Evolutionary conservation across 2,113 vertebrate genomes (phyloP), one percentile per base, ranked within the genome.

Genomic region (Pseudorectes ferrugineus): DNA sequence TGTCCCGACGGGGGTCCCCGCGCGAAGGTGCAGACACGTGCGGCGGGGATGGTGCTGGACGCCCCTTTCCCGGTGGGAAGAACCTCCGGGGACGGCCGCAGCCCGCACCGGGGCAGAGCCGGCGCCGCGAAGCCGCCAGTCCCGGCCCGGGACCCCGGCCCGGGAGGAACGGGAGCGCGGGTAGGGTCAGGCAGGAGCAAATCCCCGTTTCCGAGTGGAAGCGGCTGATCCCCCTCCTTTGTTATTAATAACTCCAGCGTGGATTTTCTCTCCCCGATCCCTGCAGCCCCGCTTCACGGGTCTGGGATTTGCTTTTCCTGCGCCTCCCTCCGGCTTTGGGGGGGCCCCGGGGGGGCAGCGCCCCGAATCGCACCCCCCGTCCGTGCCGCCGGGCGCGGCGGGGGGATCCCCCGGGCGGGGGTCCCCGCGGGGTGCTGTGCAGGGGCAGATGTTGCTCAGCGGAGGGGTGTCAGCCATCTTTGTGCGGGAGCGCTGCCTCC

Each of bases 381-480:
- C 36, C 21, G 36, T 65, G 58, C 51, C 7, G 65, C 40, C 45
- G 31, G 49, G 35, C 15, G 29, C 51, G 20, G 70, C 4, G 35
- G 61, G 61, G 73, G 77, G 31, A 43, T 68, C 70, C 98, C 98
- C 98, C 98, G 98, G 98, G 97, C 98, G 97, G 96, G 97, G 98
- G 98, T 98, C 98, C 98, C 96, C 96, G 92, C 96, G 97, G 97
- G 97, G 98, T 98, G 97, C 96, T 90, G 98, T 98, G 98, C 98
- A 96, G 97, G 98, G 99, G 98, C 99, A 99, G 99, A 99, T 98
- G 98, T 98, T 98, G 95, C 97, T 96, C 88, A 85, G 92, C 95
- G 90, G 95, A 98, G 97, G 95, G 98, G 98, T 98, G 98, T 99
- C 98, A 98, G 98, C 98, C 98, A 98, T 99, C 98, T 99, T 98